Conservation (phyloP, 2,888 invertebrate species). For the Brachycybe producta region DNA sequence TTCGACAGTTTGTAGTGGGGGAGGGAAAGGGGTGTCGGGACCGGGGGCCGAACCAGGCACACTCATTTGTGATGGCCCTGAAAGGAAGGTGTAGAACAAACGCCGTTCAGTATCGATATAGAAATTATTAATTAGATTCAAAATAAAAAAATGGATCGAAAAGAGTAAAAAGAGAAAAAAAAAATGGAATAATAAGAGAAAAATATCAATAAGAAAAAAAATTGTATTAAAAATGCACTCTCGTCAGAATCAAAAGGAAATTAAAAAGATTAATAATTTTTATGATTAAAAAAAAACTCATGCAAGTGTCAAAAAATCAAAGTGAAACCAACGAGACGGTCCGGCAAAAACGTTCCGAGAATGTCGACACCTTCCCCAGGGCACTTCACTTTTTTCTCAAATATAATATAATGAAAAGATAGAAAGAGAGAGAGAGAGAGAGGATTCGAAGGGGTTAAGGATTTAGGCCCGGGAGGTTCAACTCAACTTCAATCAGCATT, state of each 20-base stretch:
- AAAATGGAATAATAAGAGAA: not conserved
- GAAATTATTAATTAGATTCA: conserved; percentile 4
- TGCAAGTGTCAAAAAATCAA: not conserved
- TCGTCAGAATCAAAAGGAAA: not conserved
- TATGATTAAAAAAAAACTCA: not conserved
- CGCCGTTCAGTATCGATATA: no score
- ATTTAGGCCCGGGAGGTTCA: no score
- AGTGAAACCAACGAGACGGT: no score
- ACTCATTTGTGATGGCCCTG: conserved; percentile 22
- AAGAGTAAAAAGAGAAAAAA: conserved; percentile 13
- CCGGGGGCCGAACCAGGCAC: conserved; percentile 7
- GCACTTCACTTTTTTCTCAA: conserved; percentile 5
- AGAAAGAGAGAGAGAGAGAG: conserved; percentile 36
- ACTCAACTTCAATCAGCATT: no score
- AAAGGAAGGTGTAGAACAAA: conserved; percentile 34
- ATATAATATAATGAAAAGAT: conserved; percentile 23
- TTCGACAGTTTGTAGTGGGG: conserved; percentile 30
- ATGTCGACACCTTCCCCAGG: conserved; percentile 8
- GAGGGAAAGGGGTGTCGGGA: conserved; percentile 20
- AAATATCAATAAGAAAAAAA: not conserved
- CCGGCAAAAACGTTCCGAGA: no score
- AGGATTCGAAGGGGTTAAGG: not conserved
- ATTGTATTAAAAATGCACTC: not conserved
- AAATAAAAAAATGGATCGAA: not conserved
- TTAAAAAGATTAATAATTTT: not conserved